These are phyloP conservation scores for Gymnocheta viridis DNA, from an alignment of 2,888 invertebrate genomes.

Conservation along the genomic window DNA sequence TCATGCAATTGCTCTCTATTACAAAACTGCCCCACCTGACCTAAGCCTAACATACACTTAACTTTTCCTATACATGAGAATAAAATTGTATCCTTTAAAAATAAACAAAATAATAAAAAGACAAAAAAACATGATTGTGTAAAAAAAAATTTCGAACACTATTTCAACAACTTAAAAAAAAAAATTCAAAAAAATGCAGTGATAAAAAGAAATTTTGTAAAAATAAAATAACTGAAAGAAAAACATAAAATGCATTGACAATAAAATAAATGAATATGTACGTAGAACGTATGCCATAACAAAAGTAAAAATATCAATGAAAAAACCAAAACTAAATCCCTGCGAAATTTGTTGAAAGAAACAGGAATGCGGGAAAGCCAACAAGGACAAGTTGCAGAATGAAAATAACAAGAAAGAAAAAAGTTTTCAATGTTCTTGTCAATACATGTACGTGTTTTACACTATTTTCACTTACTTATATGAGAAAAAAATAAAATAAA, in stretches of 20 bases:
- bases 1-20: no score
- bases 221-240: not conserved
- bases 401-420: constrained; percentile 25
- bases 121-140: constrained; percentile 1
- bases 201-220: not conserved
- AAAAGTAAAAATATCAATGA: constrained; percentile 25
- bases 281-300: not conserved
- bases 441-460: constrained; percentile 58
- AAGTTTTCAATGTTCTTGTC: constrained; percentile 57
- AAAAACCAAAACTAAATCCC: constrained; percentile 29
- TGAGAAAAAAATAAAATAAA: not conserved
- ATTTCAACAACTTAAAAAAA: constrained; percentile 42
- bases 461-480: constrained; percentile 50
- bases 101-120: not conserved
- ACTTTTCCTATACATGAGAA: not conserved
- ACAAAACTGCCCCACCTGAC: not conserved
- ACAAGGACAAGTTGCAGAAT: constrained; percentile 24
- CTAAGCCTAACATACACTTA: not conserved
- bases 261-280: constrained; percentile 36
- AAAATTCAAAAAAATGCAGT: constrained; percentile 16
- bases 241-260: constrained; percentile 42
- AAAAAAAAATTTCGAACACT: constrained; percentile 26
- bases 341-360: constrained; percentile 37
- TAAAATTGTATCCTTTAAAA: not conserved
- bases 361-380: constrained; percentile 11